These are phyloP conservation scores for Daubentonia madagascariensis DNA, from an alignment of 2,113 vertebrate species.

Conservation along the genomic window DNA sequence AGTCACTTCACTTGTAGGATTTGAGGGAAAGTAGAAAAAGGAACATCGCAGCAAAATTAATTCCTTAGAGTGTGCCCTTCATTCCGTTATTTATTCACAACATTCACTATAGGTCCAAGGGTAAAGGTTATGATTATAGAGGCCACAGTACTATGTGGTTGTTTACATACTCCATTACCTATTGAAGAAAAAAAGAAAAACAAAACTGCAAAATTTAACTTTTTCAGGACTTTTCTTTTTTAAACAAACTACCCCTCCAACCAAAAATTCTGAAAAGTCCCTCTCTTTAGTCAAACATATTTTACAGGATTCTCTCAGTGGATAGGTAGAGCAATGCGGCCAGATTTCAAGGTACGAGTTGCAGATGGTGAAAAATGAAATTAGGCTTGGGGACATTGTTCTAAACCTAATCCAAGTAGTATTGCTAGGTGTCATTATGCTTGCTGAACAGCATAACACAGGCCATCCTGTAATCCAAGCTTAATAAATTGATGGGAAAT, in stretches of 20 bases:
- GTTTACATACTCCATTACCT: background rate
- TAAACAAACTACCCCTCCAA: background rate
- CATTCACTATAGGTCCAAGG: background rate
- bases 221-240: slow-evolving; percentile 1
- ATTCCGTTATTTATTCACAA: background rate
- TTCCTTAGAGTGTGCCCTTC: background rate
- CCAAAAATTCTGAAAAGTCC: background rate
- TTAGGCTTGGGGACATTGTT: background rate
- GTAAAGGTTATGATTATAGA: background rate
- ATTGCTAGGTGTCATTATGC: background rate
- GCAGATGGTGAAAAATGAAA: background rate
- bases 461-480: background rate
- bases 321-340: background rate
- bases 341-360: background rate
- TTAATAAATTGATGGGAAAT: background rate
- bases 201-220: background rate
- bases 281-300: background rate
- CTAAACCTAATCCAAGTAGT: background rate
- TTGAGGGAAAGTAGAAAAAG: background rate
- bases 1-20: background rate
- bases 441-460: background rate
- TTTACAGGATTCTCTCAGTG: background rate
- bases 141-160: background rate
- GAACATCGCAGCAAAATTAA: background rate
- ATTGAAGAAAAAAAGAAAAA: background rate